Conservation (phyloP, 2,888 invertebrate species). For the Abscondita cerata region DNA sequence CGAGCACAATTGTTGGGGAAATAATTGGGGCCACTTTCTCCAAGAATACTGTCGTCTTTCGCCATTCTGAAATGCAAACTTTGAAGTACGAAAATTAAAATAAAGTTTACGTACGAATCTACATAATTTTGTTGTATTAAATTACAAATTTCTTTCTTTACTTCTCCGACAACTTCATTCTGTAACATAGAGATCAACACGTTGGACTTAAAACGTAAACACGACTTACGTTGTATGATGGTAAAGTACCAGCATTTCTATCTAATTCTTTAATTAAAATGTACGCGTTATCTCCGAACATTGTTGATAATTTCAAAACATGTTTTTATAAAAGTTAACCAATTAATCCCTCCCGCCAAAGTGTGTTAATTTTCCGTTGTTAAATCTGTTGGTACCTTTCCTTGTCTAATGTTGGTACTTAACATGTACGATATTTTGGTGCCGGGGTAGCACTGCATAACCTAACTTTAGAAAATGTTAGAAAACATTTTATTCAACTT, state of each 20-base stretch:
- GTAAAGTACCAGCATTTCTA: constrained; percentile 74
- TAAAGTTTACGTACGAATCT: constrained; percentile 88
- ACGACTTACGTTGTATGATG: constrained; percentile 80
- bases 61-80: background rate
- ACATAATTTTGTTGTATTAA: constrained; percentile 84
- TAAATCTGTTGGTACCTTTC: too few species aligned
- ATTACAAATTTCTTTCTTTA: constrained; percentile 85
- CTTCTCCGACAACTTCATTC: constrained; percentile 84
- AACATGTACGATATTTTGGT: too few species aligned
- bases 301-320: constrained; percentile 48
- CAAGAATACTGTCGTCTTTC: constrained; percentile 19
- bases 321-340: background rate
- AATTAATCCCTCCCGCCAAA: too few species aligned
- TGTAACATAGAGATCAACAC: too few species aligned
- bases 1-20: constrained; percentile 82
- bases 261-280: constrained; percentile 85
- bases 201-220: too few species aligned
- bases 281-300: constrained; percentile 88
- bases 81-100: too few species aligned
- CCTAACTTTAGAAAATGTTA: constrained; percentile 42
- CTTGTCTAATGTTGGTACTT: too few species aligned
- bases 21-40: constrained; percentile 8
- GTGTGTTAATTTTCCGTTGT: too few species aligned
- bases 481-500: constrained; percentile 38
- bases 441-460: too few species aligned